These are phyloP conservation scores for Pipa parva DNA, from an alignment of 2,113 vertebrate genomes.

Conservation along the genomic window DNA sequence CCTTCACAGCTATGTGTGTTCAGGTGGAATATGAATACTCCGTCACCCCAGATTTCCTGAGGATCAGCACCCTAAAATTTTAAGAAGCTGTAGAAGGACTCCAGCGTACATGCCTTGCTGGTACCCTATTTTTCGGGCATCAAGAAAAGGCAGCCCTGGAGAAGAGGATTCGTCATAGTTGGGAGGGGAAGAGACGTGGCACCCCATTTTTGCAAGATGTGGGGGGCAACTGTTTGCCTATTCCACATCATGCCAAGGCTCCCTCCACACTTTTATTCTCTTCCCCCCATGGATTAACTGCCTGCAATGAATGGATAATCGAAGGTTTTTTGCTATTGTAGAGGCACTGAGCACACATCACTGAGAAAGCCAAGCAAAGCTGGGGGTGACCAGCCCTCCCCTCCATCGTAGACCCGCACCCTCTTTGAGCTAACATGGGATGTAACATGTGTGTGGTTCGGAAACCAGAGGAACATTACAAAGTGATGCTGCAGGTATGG, in stretches of 20 bases:
- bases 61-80: not conserved
- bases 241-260: constrained; percentile 19
- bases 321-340: constrained; percentile 8
- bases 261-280: constrained; percentile 7
- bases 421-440: constrained; percentile 67
- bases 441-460: constrained; percentile 92
- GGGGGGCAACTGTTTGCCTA: constrained; percentile 20
- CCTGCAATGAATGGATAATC: constrained; percentile 27
- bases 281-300: constrained; percentile 26
- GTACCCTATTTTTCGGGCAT: constrained; percentile 6
- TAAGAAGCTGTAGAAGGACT: not conserved
- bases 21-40: not conserved
- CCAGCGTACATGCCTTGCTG: constrained; percentile 1
- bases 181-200: constrained; percentile 28
- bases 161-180: constrained; percentile 18
- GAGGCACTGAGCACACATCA: constrained; percentile 11
- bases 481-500: constrained; percentile 89
- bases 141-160: constrained; percentile 20
- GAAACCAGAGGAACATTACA: constrained; percentile 86
- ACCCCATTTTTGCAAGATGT: constrained; percentile 39
- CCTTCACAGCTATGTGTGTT: not conserved
- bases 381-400: constrained; percentile 26
- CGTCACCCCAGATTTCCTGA: not conserved
- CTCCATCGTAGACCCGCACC: constrained; percentile 12
- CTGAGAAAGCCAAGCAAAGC: constrained; percentile 22